Conservation (phyloP, 2,888 invertebrate genomes). For the Orthosia gracilis region DNA sequence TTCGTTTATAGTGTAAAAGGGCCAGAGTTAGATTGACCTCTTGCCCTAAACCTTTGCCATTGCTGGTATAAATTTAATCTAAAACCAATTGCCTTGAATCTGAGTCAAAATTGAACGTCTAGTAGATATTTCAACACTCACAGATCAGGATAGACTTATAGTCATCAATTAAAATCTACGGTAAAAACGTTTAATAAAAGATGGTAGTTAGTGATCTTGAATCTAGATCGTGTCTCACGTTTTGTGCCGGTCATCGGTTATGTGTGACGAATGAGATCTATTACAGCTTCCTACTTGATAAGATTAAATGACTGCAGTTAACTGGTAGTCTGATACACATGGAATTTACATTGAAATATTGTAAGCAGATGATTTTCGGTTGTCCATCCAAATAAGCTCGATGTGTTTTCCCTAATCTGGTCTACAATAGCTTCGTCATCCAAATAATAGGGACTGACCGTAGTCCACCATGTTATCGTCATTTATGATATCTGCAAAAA, state of each 20-base stretch:
- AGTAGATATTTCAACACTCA: not conserved
- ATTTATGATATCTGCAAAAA: too few relatives aligned
- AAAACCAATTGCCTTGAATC: not conserved
- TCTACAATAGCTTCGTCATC: too few relatives aligned
- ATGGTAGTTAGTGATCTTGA: conserved; percentile 30
- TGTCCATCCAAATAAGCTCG: not conserved
- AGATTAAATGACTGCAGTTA: conserved; percentile 17
- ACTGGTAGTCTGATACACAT: conserved; percentile 1
- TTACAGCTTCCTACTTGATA: conserved; percentile 43
- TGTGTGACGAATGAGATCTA: conserved; percentile 53
- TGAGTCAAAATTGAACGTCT: not conserved
- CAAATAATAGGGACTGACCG: too few relatives aligned
- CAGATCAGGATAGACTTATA: conserved; percentile 20
- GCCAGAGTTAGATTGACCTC: conserved; percentile 3
- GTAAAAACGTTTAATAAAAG: conserved; percentile 52
- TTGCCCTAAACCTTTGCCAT: not conserved
- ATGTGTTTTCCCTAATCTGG: too few relatives aligned
- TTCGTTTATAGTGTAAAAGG: conserved; percentile 23
- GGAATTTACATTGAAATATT: not conserved
- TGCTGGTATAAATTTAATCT: not conserved
- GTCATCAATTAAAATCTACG: conserved; percentile 24
- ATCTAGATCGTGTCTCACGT: conserved; percentile 63
- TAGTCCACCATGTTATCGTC: too few relatives aligned
- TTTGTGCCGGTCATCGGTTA: conserved; percentile 48
- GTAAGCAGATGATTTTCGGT: not conserved